phyloP scores from a whole-genome alignment of 2,113 vertebrate genomes.

The Athene cunicularia region DNA sequence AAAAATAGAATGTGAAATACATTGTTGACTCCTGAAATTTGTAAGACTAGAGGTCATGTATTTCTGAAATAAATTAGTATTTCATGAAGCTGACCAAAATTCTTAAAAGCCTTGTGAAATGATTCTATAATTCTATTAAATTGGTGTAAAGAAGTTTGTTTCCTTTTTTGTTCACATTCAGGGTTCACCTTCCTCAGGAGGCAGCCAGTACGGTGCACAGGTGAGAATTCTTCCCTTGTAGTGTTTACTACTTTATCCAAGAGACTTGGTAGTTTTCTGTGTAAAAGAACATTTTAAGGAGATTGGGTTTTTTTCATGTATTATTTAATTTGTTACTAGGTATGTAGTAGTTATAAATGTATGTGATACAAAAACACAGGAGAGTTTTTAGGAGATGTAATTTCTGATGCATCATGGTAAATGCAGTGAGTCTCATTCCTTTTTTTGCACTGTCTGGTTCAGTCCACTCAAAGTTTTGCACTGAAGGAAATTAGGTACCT shows the following conservation, averaged over 20 bases:
- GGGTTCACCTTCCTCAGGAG: constrained; percentile 15
- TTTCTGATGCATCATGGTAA: neutral
- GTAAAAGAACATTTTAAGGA: neutral
- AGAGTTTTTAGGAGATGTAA: neutral
- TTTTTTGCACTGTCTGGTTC: neutral
- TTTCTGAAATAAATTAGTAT: neutral
- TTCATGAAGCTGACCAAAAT: neutral
- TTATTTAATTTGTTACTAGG: neutral
- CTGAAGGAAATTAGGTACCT: neutral
- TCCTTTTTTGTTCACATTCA: neutral
- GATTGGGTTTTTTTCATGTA: neutral
- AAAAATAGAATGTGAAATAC: neutral
- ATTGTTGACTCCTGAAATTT: neutral
- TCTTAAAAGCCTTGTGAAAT: neutral
- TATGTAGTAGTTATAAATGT: neutral
- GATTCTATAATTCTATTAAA: neutral
- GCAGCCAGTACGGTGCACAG: constrained; percentile 41
- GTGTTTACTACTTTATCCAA: neutral
- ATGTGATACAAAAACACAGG: neutral
- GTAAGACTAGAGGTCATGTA: neutral
- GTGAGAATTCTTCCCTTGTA: neutral
- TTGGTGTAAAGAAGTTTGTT: neutral
- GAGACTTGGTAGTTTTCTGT: neutral
- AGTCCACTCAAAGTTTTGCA: neutral
- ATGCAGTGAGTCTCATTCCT: neutral